These are phyloP conservation scores for Noctua comes DNA, from an alignment of 2,888 invertebrate species.

Conservation along the genomic window DNA sequence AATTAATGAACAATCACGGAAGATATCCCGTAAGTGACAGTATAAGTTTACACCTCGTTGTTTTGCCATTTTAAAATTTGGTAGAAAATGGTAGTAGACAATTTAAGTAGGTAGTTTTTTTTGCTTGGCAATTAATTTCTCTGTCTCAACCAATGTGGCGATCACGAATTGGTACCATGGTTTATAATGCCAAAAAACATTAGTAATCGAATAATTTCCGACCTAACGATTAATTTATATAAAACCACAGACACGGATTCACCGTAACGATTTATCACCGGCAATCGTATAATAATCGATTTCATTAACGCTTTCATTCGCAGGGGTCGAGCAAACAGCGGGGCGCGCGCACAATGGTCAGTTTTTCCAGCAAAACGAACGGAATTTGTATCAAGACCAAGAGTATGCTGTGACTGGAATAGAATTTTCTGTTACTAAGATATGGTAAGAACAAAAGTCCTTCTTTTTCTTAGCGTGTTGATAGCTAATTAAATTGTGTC, in stretches of 20 bases:
- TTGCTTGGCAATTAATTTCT: too few relatives aligned
- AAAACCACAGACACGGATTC: slow-evolving; percentile 66
- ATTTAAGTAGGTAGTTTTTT: background rate
- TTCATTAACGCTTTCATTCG: slow-evolving; percentile 79
- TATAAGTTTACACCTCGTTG: too few relatives aligned
- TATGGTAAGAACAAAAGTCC: background rate
- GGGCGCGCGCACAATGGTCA: slow-evolving; percentile 67
- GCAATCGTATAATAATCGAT: slow-evolving; percentile 80
- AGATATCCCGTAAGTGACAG: too few relatives aligned
- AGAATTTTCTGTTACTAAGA: slow-evolving; percentile 20
- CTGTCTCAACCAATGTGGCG: background rate
- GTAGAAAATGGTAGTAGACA: background rate
- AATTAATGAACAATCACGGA: too few relatives aligned
- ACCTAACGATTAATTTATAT: slow-evolving; percentile 62
- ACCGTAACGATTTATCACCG: slow-evolving; percentile 72
- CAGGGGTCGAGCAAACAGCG: slow-evolving; percentile 70
- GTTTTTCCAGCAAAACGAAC: slow-evolving; percentile 72
- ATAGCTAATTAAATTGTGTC: too few relatives aligned
- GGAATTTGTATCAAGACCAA: slow-evolving; percentile 62
- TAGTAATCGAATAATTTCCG: slow-evolving; percentile 26
- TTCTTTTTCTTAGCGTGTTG: too few relatives aligned
- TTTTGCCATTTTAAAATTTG: background rate
- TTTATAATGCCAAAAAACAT: slow-evolving; percentile 13
- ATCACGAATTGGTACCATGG: background rate
- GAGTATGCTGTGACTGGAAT: slow-evolving; percentile 57